phyloP scores from a whole-genome alignment of 1,140 invertebrate species.

The Drosophila kikkawai region DNA sequence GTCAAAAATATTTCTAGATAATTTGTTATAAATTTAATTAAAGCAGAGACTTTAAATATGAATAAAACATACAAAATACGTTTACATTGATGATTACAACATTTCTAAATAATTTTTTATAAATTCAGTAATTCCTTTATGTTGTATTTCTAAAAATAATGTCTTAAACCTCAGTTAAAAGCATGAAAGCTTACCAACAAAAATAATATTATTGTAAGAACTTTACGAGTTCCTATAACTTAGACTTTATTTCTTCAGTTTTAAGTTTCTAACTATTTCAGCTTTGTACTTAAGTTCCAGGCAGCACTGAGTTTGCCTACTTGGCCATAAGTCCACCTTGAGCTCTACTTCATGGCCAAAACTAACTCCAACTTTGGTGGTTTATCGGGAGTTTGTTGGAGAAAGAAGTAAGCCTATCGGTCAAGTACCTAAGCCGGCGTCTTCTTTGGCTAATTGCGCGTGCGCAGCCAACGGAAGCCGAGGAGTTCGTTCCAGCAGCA shows the following conservation, averaged over 20 bases:
- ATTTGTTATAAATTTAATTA: too few relatives aligned
- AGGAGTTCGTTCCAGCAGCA: conserved; percentile 10
- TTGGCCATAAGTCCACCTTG: background rate
- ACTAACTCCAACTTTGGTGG: background rate
- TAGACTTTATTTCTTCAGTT: background rate
- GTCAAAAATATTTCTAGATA: background rate
- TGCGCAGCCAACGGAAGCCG: conserved; percentile 76
- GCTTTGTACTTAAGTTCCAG: background rate
- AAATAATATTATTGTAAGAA: background rate
- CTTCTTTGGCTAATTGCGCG: conserved; percentile 75
- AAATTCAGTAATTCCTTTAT: too few relatives aligned
- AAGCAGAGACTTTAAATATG: background rate
- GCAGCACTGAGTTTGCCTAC: too few relatives aligned
- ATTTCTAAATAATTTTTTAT: too few relatives aligned
- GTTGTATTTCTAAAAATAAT: too few relatives aligned
- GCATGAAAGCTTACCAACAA: background rate
- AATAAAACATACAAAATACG: background rate
- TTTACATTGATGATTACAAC: too few relatives aligned
- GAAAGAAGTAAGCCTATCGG: conserved; percentile 43
- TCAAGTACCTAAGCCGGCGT: conserved; percentile 73
- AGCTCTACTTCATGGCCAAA: background rate
- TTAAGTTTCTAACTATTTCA: background rate
- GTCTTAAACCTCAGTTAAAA: too few relatives aligned
- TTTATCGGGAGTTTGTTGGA: background rate
- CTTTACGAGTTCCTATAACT: background rate